Conservation (phyloP, 2,113 vertebrate genomes). For the Acrocephalus kingi region DNA sequence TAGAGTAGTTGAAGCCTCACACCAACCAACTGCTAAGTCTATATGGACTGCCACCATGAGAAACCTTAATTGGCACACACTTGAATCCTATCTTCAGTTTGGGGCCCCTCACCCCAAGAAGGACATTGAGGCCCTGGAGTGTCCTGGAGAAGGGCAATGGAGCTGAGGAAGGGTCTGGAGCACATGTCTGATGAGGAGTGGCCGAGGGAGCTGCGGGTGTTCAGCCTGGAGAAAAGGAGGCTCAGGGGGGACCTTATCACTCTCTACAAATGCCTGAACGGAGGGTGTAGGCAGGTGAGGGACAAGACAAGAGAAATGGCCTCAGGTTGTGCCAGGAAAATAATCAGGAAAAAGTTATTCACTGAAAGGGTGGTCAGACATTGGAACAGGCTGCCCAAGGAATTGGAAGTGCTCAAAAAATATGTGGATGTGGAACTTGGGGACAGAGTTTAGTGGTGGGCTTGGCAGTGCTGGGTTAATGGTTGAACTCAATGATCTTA, state of each 20-base stretch:
- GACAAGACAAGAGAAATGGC: neutral
- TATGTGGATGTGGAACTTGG: neutral
- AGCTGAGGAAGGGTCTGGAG: neutral
- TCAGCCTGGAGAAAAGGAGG: neutral
- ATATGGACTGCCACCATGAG: neutral
- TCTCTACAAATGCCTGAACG: neutral
- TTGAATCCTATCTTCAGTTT: neutral
- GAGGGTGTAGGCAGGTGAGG: rapidly evolving
- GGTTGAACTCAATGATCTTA: neutral
- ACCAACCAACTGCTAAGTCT: neutral
- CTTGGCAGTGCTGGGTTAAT: neutral
- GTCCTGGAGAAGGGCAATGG: rapidly evolving
- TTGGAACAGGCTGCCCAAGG: neutral
- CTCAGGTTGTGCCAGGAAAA: neutral
- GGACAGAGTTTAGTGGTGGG: neutral
- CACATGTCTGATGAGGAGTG: neutral
- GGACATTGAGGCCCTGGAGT: neutral
- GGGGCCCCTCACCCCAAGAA: neutral
- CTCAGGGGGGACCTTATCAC: rapidly evolving
- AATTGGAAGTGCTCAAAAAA: neutral
- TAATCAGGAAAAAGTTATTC: neutral
- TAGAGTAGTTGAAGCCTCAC: neutral
- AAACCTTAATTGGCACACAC: neutral
- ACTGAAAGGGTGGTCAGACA: neutral
- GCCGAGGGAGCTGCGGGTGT: neutral